Percentiles rank a stretch among this genome's conserved stretches.
Evolutionary conservation across 2,113 vertebrate genomes (phyloP).

Genomic region (Glareola pratincola): DNA sequence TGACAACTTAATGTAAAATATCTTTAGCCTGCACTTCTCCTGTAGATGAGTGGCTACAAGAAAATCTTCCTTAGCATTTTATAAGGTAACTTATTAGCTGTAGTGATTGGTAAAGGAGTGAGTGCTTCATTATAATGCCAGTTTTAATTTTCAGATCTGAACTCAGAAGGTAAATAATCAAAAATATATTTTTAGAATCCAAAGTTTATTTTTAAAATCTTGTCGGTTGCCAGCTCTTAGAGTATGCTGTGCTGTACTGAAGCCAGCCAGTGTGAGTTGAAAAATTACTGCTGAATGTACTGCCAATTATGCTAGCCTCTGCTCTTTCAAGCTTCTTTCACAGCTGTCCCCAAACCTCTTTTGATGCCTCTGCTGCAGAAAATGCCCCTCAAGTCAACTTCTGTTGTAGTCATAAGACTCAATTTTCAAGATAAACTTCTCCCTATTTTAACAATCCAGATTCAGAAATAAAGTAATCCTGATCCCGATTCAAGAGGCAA

Average conservation of each 20-base stretch:
- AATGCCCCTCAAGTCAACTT: not conserved
- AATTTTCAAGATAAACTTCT: not conserved
- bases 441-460: not conserved
- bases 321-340: not conserved
- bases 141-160: not conserved
- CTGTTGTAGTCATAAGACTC: not conserved
- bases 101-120: not conserved
- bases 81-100: not conserved
- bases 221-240: not conserved
- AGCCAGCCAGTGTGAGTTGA: not conserved
- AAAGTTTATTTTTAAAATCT: constrained; percentile 9
- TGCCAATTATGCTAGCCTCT: not conserved
- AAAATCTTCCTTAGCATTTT: not conserved
- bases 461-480: not conserved
- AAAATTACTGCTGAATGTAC: not conserved
- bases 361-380: not conserved
- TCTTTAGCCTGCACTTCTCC: not conserved
- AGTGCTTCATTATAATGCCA: not conserved
- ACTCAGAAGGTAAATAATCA: not conserved
- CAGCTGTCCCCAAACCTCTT: not conserved
- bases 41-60: not conserved
- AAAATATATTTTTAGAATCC: constrained; percentile 13
- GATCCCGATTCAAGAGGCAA: not conserved
- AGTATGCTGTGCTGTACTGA: not conserved
- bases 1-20: not conserved